A percentile compares a stretch with the other conserved stretches of the same genome.
phyloP scores from a whole-genome alignment of 2,797 vertebrate genomes.

The Falco novaeseelandiae region DNA sequence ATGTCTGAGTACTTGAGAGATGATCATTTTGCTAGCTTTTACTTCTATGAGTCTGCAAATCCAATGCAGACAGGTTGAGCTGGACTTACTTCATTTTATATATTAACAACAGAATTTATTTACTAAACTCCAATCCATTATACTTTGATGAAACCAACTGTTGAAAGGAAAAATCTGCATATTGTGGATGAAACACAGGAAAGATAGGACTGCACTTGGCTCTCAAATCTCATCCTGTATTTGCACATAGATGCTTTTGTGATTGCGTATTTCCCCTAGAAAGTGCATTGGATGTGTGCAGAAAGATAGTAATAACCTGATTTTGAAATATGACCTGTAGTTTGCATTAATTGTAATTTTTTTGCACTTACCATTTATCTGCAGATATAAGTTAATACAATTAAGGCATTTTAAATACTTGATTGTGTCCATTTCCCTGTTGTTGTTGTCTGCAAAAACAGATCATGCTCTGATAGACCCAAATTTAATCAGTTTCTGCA shows the following conservation, averaged over 20 bases:
- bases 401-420: background rate
- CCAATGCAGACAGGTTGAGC: background rate
- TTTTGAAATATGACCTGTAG: background rate
- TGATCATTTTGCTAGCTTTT: background rate
- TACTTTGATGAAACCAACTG: background rate
- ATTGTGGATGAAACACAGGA: background rate
- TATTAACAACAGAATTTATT: conserved; percentile 9
- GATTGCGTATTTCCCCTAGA: background rate
- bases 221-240: background rate
- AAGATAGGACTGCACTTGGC: background rate
- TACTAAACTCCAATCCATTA: background rate
- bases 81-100: background rate
- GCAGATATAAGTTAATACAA: background rate
- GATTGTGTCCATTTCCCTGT: background rate
- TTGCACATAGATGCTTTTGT: background rate
- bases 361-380: background rate
- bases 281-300: background rate
- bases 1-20: background rate
- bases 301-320: background rate
- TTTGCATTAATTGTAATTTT: background rate
- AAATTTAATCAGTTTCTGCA: conserved; percentile 7
- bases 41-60: background rate
- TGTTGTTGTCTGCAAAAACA: background rate
- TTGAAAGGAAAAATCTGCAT: background rate
- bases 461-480: background rate